These are phyloP conservation scores for Spodoptera litura DNA, from an alignment of 1,140 invertebrate genomes.

Conservation along the genomic window DNA sequence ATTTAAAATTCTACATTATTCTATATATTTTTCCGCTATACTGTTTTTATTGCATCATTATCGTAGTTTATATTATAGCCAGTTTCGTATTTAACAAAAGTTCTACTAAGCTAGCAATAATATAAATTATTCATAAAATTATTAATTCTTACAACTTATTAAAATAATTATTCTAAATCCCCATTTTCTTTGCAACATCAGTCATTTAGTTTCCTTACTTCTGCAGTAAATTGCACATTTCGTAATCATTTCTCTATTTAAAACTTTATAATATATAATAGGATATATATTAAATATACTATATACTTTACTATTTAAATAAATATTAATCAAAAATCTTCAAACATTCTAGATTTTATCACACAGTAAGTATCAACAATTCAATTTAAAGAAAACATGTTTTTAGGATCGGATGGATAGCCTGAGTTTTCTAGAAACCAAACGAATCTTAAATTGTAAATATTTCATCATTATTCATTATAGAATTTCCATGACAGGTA, in stretches of 20 bases:
- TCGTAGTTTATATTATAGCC: no score
- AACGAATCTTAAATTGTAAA: no score
- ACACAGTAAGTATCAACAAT: constrained; percentile 1
- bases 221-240: constrained; percentile 23
- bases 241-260: constrained; percentile 4
- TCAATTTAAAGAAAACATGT: not conserved
- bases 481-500: no score
- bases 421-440: no score
- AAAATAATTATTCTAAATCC: not conserved
- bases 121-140: no score
- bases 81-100: no score
- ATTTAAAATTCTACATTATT: not conserved
- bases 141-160: not conserved
- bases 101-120: no score
- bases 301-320: not conserved
- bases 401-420: no score
- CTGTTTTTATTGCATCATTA: not conserved
- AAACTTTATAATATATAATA: not conserved
- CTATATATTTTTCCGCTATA: not conserved
- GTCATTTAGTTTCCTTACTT: constrained; percentile 6
- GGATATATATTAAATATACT: constrained; percentile 6
- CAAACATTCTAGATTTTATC: constrained; percentile 6
- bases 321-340: constrained; percentile 11
- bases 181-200: constrained; percentile 1
- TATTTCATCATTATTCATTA: no score